A percentile compares a stretch with the other conserved stretches of the same genome.
These are phyloP conservation scores for Ptilonorhynchus violaceus DNA, from an alignment of 2,113 vertebrate species.

Conservation along the genomic window DNA sequence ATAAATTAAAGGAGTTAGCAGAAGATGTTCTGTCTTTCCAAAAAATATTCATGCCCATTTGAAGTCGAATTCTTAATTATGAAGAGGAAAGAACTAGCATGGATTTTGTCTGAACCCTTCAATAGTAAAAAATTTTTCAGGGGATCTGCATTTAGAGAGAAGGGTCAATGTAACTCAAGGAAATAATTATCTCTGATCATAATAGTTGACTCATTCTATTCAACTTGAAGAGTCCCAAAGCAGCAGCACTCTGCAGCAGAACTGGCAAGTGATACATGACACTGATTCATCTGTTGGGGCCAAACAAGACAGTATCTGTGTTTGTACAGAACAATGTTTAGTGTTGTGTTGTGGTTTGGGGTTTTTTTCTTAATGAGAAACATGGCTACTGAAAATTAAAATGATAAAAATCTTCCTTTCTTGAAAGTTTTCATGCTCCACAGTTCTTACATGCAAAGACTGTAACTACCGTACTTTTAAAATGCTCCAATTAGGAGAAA, in stretches of 20 bases:
- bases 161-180: not conserved
- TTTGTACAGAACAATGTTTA: not conserved
- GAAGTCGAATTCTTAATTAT: not conserved
- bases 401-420: not conserved
- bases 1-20: not conserved
- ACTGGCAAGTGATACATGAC: not conserved
- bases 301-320: not conserved
- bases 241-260: not conserved
- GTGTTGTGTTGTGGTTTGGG: not conserved
- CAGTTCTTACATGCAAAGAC: not conserved
- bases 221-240: not conserved
- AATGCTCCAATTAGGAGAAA: not conserved
- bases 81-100: not conserved
- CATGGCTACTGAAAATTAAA: not conserved
- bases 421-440: not conserved
- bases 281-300: not conserved
- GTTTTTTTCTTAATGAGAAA: not conserved
- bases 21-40: not conserved
- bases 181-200: not conserved
- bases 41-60: conserved; percentile 9
- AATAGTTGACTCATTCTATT: not conserved
- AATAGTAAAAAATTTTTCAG: not conserved
- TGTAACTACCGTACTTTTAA: not conserved
- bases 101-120: not conserved
- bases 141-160: not conserved